Conservation (phyloP, 37 sponge, comb jelly and placozoan species). For the Dysidea cf. avara region DNA sequence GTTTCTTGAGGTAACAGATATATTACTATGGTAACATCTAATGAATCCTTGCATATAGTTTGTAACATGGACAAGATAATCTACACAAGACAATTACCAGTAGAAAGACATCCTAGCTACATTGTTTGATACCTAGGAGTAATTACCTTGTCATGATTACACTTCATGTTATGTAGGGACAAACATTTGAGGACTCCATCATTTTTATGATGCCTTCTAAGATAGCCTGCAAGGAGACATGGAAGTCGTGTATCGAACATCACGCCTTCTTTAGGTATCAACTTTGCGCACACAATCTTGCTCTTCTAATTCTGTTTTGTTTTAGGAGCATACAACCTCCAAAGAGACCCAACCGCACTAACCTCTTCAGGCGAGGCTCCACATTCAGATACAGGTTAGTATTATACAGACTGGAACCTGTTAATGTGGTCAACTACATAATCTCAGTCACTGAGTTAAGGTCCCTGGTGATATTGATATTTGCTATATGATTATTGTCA, state of each 20-base stretch:
- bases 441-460: too few species aligned
- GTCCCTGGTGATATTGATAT: not conserved
- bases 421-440: too few species aligned
- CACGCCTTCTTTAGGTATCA: conserved; percentile 84
- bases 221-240: conserved; percentile 75
- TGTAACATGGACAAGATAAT: too few species aligned
- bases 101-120: too few species aligned
- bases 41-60: too few species aligned
- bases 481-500: too few species aligned
- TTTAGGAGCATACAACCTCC: not conserved
- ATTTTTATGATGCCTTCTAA: conserved; percentile 55
- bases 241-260: conserved; percentile 92
- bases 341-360: not conserved
- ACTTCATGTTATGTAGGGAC: conserved; percentile 14
- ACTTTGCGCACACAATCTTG: not conserved
- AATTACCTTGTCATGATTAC: too few species aligned
- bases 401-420: too few species aligned
- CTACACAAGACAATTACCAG: too few species aligned
- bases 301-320: not conserved
- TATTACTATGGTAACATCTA: too few species aligned
- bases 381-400: conserved; percentile 73
- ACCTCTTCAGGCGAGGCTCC: conserved; percentile 75
- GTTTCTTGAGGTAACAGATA: too few species aligned
- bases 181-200: conserved; percentile 50
- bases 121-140: too few species aligned